Conservation (phyloP, 1,140 invertebrate species). For the Polypedilum vanderplanki region DNA sequence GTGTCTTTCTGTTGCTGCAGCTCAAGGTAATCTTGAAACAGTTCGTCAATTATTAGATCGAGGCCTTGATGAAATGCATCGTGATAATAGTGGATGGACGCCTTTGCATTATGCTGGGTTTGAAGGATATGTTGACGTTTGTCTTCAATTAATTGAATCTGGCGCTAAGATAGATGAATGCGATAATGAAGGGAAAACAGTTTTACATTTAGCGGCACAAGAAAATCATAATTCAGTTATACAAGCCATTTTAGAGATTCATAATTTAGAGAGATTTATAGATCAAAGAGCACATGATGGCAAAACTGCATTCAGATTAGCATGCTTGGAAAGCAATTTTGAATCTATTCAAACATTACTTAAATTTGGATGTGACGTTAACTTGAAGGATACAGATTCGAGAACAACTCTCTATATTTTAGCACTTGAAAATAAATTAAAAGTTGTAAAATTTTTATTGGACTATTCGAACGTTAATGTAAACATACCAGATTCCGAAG, state of each 20-base stretch:
- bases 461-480: conserved; percentile 71
- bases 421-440: conserved; percentile 80
- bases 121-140: conserved; percentile 83
- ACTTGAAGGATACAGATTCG: conserved; percentile 86
- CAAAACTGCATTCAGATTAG: conserved; percentile 79
- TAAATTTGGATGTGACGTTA: conserved; percentile 73
- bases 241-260: conserved; percentile 41
- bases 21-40: conserved; percentile 72
- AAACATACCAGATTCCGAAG: conserved; percentile 82
- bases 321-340: conserved; percentile 57
- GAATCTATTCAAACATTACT: conserved; percentile 70
- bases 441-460: conserved; percentile 76
- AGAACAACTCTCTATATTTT: conserved; percentile 86
- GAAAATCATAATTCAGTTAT: conserved; percentile 58
- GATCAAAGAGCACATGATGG: conserved; percentile 90
- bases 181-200: conserved; percentile 90
- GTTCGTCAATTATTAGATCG: conserved; percentile 82
- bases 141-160: conserved; percentile 79
- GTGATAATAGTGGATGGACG: conserved; percentile 89
- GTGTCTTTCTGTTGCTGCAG: conserved; percentile 76
- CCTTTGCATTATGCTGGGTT: conserved; percentile 89
- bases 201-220: conserved; percentile 80
- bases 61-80: conserved; percentile 82
- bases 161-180: conserved; percentile 85
- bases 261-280: conserved; percentile 44